Percentiles rank a stretch among this genome's conserved stretches.
These are phyloP conservation scores for Trididemnum miniatum DNA, from an alignment of 23 tunicate genomes.

Conservation along the genomic window DNA sequence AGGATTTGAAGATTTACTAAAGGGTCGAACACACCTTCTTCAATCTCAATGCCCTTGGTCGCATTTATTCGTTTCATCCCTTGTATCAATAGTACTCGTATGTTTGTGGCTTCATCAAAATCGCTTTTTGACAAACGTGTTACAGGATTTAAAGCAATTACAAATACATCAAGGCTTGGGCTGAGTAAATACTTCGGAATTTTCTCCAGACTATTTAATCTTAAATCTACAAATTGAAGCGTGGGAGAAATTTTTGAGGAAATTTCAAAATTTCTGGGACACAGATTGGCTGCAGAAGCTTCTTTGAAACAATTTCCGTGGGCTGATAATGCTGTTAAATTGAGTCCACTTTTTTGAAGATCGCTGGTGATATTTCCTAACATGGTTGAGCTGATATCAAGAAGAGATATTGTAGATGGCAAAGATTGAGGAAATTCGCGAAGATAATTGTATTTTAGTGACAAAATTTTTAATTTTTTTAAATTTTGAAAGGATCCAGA, in stretches of 20 bases:
- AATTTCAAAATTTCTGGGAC: background rate
- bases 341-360: background rate
- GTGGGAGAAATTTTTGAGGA: background rate
- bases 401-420: background rate
- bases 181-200: background rate
- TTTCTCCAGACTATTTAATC: background rate
- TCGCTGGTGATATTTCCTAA: background rate
- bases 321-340: background rate
- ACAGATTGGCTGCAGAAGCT: background rate
- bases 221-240: background rate
- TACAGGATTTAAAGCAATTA: background rate
- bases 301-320: background rate
- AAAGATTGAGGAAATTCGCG: background rate
- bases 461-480: background rate
- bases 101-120: background rate
- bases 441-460: background rate
- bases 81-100: background rate
- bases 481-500: background rate
- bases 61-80: background rate
- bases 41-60: background rate
- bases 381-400: background rate
- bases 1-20: background rate
- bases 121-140: background rate
- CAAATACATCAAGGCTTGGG: background rate
- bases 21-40: conserved; percentile 6